These are phyloP conservation scores for Addax nasomaculatus DNA, from an alignment of 2,113 vertebrate genomes.

Conservation along the genomic window DNA sequence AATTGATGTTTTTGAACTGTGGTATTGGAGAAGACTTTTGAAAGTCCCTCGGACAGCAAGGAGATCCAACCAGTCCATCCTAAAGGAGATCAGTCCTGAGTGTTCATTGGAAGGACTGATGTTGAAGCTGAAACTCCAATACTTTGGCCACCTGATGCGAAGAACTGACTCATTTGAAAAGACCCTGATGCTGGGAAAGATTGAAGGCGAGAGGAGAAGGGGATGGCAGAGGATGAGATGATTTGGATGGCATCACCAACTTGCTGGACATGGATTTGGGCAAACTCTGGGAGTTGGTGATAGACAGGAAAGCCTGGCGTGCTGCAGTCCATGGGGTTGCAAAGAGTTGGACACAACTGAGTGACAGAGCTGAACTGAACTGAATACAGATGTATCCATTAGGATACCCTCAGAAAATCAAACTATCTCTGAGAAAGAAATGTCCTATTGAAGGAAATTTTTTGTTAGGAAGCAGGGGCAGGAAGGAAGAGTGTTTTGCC, in stretches of 20 bases:
- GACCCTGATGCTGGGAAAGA: neutral
- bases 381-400: neutral
- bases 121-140: neutral
- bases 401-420: neutral
- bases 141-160: neutral
- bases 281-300: neutral
- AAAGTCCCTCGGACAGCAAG: neutral
- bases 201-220: neutral
- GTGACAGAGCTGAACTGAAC: neutral
- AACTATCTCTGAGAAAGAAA: neutral
- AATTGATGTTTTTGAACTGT: neutral
- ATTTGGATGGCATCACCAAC: neutral
- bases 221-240: neutral
- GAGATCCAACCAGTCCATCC: neutral
- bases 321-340: neutral
- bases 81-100: neutral
- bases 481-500: neutral
- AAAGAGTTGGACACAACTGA: neutral
- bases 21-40: neutral
- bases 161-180: neutral
- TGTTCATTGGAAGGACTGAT: neutral
- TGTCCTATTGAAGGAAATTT: neutral
- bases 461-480: neutral
- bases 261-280: neutral
- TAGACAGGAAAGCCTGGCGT: neutral